Evolutionary conservation across 2,797 vertebrate species (phyloP), one percentile per base, ranked within the genome.

Genomic region (Gadopsis marmoratus): DNA sequence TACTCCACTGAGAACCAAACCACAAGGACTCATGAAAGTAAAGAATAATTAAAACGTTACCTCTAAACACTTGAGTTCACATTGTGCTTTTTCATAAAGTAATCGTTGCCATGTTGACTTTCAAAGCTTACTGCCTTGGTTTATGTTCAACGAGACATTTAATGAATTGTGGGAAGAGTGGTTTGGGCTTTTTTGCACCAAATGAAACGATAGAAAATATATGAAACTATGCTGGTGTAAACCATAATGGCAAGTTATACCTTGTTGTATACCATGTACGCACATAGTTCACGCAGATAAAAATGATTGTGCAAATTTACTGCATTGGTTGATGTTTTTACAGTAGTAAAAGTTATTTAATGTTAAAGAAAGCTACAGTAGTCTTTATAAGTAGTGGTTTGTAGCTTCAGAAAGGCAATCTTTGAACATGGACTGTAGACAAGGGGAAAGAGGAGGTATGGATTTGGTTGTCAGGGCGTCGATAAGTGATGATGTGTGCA

Each of bases 401-500:
- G 55, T 68, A 61, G 69, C 59, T 58, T 83, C 66, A 80, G 70
- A 84, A 62, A 43, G 66, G 53, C 41, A 23, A 16, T 61, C 79
- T 75, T 82, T 88, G 76, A 84, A 84, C 66, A 66, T 35, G 26
- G 37, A 17, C 35, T 65, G 55, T 43, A 81, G 76, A 79, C 16
- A 0, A 47, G 41, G 9, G 64, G 78, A 74, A 71, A 71, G 60
- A 60, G 68, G 81, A 84, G 63, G 14, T 45, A 74, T 62, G 54
- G 78, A 66, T 67, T 64, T 60, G 33, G 54, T 60, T 53, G 60
- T 79, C 60, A 13, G 31, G 63, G 70, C 78, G 85, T 81, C 68
- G 43, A 89, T 89, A 89, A 92, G 84, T 89, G 89, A 91, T 93
- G 88, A 91, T 92, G 88, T 83, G 76, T 90, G 87, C 92, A 92